These are phyloP conservation scores for Pollicipes pollicipes DNA, from an alignment of 1,140 invertebrate species.

Conservation along the genomic window DNA sequence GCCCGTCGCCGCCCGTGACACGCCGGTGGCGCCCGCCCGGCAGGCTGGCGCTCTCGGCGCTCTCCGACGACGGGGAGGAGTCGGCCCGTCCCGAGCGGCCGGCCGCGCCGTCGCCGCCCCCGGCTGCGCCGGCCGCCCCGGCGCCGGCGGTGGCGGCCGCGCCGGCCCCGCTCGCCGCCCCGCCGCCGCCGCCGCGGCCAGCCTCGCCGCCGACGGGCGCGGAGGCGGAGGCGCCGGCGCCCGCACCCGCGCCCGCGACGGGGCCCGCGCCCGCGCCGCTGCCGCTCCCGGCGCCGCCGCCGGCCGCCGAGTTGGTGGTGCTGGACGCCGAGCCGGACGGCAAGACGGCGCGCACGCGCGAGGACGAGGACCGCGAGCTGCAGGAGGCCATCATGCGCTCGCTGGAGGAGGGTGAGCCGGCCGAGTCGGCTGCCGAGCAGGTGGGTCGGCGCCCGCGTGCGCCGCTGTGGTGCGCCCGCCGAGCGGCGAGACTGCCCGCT, in stretches of 20 bases:
- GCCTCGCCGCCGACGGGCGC: not conserved
- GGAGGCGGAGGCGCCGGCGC: slow-evolving; percentile 8
- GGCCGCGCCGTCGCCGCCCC: slow-evolving; percentile 3
- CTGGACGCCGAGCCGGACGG: not conserved
- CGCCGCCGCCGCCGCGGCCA: no score
- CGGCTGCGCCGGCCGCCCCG: slow-evolving; percentile 8
- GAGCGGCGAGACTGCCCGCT: no score
- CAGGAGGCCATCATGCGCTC: slow-evolving; percentile 16
- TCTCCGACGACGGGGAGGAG: slow-evolving; percentile 1
- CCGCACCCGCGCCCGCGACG: not conserved
- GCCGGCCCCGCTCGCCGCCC: no score
- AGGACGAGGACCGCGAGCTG: slow-evolving; percentile 14
- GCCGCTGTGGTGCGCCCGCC: not conserved
- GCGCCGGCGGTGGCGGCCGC: not conserved
- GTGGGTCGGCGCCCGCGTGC: not conserved
- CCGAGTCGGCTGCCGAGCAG: slow-evolving; percentile 9
- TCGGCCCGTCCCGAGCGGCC: slow-evolving; percentile 10
- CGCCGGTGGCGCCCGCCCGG: no score
- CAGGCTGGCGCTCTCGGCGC: not conserved
- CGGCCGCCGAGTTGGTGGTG: slow-evolving; percentile 13
- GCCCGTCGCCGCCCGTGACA: no score
- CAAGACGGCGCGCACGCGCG: not conserved
- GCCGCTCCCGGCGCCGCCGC: not conserved
- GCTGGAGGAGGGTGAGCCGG: slow-evolving; percentile 15
- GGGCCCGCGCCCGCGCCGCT: slow-evolving; percentile 9